phyloP scores from a whole-genome alignment of 2,113 vertebrate species.

The Benitochromis conjunctus region DNA sequence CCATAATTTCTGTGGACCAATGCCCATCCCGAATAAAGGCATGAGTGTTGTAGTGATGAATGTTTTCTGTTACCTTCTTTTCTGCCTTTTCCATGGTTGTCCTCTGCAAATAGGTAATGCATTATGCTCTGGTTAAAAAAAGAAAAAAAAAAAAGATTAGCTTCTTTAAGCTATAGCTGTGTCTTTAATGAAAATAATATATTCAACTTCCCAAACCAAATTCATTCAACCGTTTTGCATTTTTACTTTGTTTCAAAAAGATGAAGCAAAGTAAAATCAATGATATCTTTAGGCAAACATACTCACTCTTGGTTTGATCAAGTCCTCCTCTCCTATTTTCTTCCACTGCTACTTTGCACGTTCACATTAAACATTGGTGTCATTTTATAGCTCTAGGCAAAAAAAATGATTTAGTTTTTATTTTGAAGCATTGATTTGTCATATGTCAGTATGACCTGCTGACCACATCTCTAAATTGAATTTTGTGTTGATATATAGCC shows the following conservation, averaged over 20 bases:
- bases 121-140: not conserved
- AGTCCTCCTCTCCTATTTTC: not conserved
- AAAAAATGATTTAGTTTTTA: slow-evolving; percentile 26
- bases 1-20: not conserved
- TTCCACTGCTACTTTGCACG: not conserved
- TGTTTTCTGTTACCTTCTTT: not conserved
- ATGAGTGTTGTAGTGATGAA: not conserved
- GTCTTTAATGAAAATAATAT: not conserved
- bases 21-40: not conserved
- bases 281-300: not conserved
- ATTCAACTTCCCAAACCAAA: not conserved
- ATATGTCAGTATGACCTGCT: not conserved
- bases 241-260: not conserved
- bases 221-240: not conserved
- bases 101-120: not conserved
- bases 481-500: not conserved
- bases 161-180: not conserved
- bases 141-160: not conserved
- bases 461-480: slow-evolving; percentile 19
- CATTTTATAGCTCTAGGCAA: not conserved
- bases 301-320: not conserved
- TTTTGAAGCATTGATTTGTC: slow-evolving; percentile 24
- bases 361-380: slow-evolving; percentile 15
- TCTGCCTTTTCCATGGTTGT: not conserved
- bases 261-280: not conserved